phyloP scores from a whole-genome alignment of 2,888 invertebrate species.

The Stenolophus ochropezus region DNA sequence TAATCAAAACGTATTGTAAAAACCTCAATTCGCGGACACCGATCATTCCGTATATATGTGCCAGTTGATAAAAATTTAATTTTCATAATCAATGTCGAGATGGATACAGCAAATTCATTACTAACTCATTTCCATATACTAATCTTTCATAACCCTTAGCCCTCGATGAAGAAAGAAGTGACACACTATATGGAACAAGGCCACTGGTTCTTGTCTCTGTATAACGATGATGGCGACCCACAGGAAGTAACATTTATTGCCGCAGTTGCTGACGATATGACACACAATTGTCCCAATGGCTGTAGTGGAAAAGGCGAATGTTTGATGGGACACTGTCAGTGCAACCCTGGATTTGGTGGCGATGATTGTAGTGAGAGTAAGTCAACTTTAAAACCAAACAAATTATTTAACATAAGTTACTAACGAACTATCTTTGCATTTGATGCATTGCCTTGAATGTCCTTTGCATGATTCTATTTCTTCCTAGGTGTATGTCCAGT shows the following conservation, averaged over 20 bases:
- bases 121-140: slow-evolving; percentile 50
- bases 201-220: slow-evolving; percentile 95
- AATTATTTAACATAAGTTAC: neutral
- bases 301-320: slow-evolving; percentile 98
- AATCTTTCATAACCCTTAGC: slow-evolving; percentile 72
- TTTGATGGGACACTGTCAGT: slow-evolving; percentile 94
- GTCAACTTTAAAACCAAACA: slow-evolving; percentile 70
- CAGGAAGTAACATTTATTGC: slow-evolving; percentile 91
- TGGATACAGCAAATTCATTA: neutral
- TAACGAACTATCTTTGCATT: neutral
- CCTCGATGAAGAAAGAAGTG: slow-evolving; percentile 92
- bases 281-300: slow-evolving; percentile 95
- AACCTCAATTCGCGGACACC: no score
- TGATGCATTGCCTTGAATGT: neutral
- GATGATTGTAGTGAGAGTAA: slow-evolving; percentile 97
- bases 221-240: slow-evolving; percentile 95
- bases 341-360: slow-evolving; percentile 96
- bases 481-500: slow-evolving; percentile 93
- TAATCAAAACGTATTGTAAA: no score
- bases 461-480: slow-evolving; percentile 26
- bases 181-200: slow-evolving; percentile 97
- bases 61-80: no score
- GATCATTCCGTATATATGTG: no score
- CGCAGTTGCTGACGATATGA: slow-evolving; percentile 92
- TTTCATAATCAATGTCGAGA: neutral